phyloP scores from a whole-genome alignment of 2,797 vertebrate species.

The Pseudochirops corinnae region DNA sequence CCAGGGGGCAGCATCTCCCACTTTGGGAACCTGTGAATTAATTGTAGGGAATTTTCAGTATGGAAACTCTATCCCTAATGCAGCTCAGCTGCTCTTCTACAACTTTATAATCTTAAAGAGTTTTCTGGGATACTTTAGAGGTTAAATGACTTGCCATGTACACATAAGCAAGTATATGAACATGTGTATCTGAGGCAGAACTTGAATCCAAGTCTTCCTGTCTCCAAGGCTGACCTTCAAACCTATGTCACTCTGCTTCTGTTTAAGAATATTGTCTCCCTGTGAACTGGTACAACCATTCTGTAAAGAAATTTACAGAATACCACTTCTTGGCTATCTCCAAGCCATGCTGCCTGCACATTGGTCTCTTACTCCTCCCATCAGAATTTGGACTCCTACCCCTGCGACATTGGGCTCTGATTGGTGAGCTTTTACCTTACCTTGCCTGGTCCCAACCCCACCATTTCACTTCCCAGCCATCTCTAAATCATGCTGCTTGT shows the following conservation, averaged over 20 bases:
- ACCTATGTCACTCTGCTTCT: not conserved
- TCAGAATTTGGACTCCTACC: not conserved
- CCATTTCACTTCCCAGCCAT: not conserved
- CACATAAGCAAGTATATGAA: not conserved
- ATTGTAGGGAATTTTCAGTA: not conserved
- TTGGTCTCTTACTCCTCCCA: not conserved
- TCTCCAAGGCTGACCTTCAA: not conserved
- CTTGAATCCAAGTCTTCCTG: not conserved
- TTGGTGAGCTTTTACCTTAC: not conserved
- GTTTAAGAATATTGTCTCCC: not conserved
- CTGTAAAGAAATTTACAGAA: not conserved
- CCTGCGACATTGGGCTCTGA: not conserved
- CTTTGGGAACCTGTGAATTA: too few relatives aligned
- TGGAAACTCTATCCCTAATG: not conserved
- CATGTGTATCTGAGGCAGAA: not conserved
- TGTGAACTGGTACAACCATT: not conserved
- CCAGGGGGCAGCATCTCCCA: too few relatives aligned
- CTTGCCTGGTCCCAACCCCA: not conserved
- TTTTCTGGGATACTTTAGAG: not conserved
- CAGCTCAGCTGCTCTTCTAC: not conserved
- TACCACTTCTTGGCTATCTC: not conserved
- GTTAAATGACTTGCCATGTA: not conserved
- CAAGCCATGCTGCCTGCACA: not conserved
- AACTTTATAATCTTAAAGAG: not conserved
- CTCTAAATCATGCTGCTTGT: not conserved